Evolutionary conservation across 2,113 vertebrate species (phyloP), one percentile per base, ranked within the genome.

Genomic region (Spilogale gracilis): DNA sequence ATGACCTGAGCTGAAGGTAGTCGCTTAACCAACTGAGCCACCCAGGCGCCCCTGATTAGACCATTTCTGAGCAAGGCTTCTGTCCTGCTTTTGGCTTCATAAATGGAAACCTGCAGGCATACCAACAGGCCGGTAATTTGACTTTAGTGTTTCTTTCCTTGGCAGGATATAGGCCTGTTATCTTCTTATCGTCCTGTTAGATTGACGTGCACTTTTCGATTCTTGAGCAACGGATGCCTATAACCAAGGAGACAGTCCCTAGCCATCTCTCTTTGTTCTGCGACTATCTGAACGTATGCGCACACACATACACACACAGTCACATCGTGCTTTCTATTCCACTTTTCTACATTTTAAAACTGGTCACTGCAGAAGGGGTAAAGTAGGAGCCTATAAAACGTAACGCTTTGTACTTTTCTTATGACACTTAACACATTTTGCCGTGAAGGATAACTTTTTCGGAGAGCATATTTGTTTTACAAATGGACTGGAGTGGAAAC

Each of bases 401-500:
- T 9, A 89, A 27, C 61, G 21, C 30, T 61, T 58, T 89, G 9
- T 76, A 58, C 14, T 54, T 93, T 91, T 91, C 13, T 32, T 54
- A 23, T 30, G 27, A 76, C 69, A 58, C 4, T 6, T 16, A 78
- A 60, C 16, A 69, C 32, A 92, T 56, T 92, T 85, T 69, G 8
- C n/a, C 58, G 43, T 63, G 94, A 91, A 82, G n/a, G 79, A 58
- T 87, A 76, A 54, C 21, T 74, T 96, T 91, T 32, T 12, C 38
- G 32, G 81, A 91, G 50, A 27, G 4, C 21, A 10, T 16, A 23
- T 61, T 95, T 88, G 58, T 86, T 94, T 96, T 65, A 48, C 5
- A 54, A 85, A 52, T 25, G 3, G 23, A 11, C 52, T 56, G 50
- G 18, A 52, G 30, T 73, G 45, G 63, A 78, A 76, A 96, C 5